phyloP scores from a whole-genome alignment of 2,888 invertebrate genomes.

The Campoplex capitator region DNA sequence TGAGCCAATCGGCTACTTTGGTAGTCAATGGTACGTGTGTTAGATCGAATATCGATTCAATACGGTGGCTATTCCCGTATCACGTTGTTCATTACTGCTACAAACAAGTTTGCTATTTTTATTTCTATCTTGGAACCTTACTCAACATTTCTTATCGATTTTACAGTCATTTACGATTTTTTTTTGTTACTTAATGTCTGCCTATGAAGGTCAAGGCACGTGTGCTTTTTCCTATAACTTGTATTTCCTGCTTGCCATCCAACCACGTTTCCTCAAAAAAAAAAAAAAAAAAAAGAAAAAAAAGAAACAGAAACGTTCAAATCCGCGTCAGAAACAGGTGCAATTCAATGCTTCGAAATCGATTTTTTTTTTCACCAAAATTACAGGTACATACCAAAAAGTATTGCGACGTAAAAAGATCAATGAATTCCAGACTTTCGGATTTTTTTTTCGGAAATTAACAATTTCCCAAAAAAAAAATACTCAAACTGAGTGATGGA shows the following conservation, averaged over 20 bases:
- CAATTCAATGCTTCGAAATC: neutral
- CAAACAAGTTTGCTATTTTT: constrained; percentile 44
- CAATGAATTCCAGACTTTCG: neutral
- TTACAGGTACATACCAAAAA: neutral
- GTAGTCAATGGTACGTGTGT: constrained; percentile 86
- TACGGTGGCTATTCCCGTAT: constrained; percentile 4
- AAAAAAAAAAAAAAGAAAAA: neutral
- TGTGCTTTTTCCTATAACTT: constrained; percentile 54
- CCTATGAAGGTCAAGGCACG: constrained; percentile 54
- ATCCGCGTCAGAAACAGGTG: neutral
- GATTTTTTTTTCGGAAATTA: neutral
- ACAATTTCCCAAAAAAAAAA: neutral
- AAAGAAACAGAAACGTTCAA: neutral
- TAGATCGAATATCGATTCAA: constrained; percentile 7
- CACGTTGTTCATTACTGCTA: constrained; percentile 9
- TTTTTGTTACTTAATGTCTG: constrained; percentile 48
- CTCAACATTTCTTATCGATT: neutral
- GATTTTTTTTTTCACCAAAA: neutral
- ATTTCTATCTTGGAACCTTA: constrained; percentile 35
- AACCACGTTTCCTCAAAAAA: constrained; percentile 21
- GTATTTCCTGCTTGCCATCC: constrained; percentile 58
- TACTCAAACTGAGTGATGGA: neutral
- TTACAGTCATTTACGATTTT: constrained; percentile 22
- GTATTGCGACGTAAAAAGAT: neutral
- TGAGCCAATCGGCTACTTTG: constrained; percentile 85